These are phyloP conservation scores for Cynoglossus semilaevis DNA, from an alignment of 2,113 vertebrate species.

Conservation along the genomic window DNA sequence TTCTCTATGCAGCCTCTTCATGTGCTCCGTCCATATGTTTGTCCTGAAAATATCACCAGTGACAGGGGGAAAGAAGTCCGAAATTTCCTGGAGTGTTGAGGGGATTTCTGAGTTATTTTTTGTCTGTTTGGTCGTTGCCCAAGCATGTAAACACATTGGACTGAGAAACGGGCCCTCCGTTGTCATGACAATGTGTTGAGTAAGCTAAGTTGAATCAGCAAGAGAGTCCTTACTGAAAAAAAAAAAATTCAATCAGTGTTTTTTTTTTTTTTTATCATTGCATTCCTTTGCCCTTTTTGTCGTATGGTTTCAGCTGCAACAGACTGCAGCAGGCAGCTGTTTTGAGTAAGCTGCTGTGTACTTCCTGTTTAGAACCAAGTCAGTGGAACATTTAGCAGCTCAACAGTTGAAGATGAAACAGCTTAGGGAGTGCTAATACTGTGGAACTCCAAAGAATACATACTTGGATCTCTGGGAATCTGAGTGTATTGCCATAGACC, in stretches of 20 bases:
- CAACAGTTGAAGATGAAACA: too few species aligned
- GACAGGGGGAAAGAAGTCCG: not conserved
- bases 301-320: not conserved
- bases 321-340: not conserved
- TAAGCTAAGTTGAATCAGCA: constrained; percentile 26
- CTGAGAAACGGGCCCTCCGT: constrained; percentile 29
- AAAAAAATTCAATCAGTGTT: not conserved
- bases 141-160: constrained; percentile 46
- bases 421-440: too few species aligned
- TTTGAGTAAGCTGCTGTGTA: not conserved
- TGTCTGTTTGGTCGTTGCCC: constrained; percentile 33
- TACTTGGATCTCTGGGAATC: too few species aligned
- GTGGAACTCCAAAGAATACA: too few species aligned
- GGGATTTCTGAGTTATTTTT: constrained; percentile 25
- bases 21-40: constrained; percentile 3
- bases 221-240: constrained; percentile 6
- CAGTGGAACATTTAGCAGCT: too few species aligned
- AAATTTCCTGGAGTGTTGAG: constrained; percentile 11
- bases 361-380: not conserved
- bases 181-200: constrained; percentile 45
- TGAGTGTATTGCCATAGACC: too few species aligned
- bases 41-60: not conserved
- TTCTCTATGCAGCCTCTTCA: not conserved
- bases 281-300: not conserved
- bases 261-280: not conserved